Evolutionary conservation across 2,888 invertebrate genomes (phyloP).

Genomic region (Cybosia mesomella): DNA sequence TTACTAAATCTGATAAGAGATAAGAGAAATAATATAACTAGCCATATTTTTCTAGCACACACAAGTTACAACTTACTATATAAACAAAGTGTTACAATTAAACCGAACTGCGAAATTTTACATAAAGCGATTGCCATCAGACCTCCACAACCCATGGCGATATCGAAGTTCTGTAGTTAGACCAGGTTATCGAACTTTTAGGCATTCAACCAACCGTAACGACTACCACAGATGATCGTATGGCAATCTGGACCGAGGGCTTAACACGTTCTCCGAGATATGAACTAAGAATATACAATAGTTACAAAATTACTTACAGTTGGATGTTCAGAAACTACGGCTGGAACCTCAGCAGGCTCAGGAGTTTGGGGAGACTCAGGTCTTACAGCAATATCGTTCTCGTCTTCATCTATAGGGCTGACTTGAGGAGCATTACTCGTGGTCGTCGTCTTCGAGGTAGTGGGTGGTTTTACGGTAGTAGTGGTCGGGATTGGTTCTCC

Average conservation of each 20-base stretch:
- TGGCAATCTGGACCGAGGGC: too few relatives aligned
- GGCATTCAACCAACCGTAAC: too few relatives aligned
- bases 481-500: slow-evolving; percentile 70
- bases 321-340: slow-evolving; percentile 61
- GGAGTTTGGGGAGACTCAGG: slow-evolving; percentile 54
- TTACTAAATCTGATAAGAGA: too few relatives aligned
- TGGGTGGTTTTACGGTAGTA: slow-evolving; percentile 59
- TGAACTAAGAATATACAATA: background rate
- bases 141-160: too few relatives aligned
- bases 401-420: slow-evolving; percentile 41
- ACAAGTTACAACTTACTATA: background rate
- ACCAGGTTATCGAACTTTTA: too few relatives aligned
- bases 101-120: too few relatives aligned
- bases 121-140: too few relatives aligned
- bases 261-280: too few relatives aligned
- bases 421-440: slow-evolving; percentile 18
- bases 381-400: slow-evolving; percentile 50
- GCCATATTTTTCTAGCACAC: background rate
- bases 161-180: too few relatives aligned
- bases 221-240: too few relatives aligned
- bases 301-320: slow-evolving; percentile 50
- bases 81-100: background rate
- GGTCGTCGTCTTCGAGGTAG: slow-evolving; percentile 36
- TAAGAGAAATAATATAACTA: too few relatives aligned
- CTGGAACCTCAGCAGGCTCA: slow-evolving; percentile 50